Evolutionary conservation across 2,888 invertebrate species (phyloP).

Genomic region (Hypomecis punctinalis): DNA sequence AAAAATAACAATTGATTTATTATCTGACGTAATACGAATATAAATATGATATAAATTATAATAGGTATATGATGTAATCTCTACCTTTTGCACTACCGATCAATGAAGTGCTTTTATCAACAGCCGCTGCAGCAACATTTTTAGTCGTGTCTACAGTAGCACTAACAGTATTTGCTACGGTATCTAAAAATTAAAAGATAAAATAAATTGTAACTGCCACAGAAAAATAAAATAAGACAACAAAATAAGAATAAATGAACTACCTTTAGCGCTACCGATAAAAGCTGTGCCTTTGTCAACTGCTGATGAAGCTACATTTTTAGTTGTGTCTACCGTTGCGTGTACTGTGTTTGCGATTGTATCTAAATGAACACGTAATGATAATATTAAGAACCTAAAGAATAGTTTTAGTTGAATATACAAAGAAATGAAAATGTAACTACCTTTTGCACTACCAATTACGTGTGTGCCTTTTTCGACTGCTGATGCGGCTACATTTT

Average conservation of each 20-base stretch:
- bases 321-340: constrained; percentile 58
- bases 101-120: constrained; percentile 46
- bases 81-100: constrained; percentile 44
- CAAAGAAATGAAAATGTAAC: not conserved
- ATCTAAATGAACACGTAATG: constrained; percentile 48
- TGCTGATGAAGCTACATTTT: constrained; percentile 56
- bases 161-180: constrained; percentile 40
- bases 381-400: not conserved
- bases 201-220: constrained; percentile 2
- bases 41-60: no score
- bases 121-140: constrained; percentile 48
- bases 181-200: constrained; percentile 35
- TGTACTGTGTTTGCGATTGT: constrained; percentile 54
- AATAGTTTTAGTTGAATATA: not conserved
- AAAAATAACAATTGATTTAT: not conserved
- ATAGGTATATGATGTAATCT: not conserved
- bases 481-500: constrained; percentile 56
- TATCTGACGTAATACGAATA: not conserved
- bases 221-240: not conserved
- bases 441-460: constrained; percentile 60
- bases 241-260: constrained; percentile 2
- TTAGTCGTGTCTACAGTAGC: constrained; percentile 48
- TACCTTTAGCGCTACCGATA: constrained; percentile 59
- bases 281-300: constrained; percentile 56
- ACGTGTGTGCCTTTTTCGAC: constrained; percentile 55